Base-by-base conservation (phyloP, 2,888 invertebrate genomes). In the Campoplex nolae region DNA sequence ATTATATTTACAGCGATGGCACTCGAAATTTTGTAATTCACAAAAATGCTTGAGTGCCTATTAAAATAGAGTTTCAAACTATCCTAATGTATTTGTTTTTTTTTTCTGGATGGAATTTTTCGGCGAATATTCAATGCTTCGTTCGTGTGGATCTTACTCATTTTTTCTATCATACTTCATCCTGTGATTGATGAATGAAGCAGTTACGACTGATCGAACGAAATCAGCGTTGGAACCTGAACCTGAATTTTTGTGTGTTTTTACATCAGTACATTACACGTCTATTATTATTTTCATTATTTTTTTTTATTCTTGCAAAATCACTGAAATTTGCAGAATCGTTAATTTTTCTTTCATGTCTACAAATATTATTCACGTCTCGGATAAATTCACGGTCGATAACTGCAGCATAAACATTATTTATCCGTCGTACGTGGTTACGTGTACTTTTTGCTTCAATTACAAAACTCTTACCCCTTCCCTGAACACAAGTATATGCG, bases 21-120 rank as follows among this genome's bases (percentile, higher is more conserved):
- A 67, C 42, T 67, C 65, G 70, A 58, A 48, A 62, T 81, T 74
- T 74, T 74, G 74, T 74, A 81, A 56, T 35, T 42, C 38, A 35
- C 38, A 74, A 65, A 74, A 77, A 77, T 77, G n/a, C 65, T 35
- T 23, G 77, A 67, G 77, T 67, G 77, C 77, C 67, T 38, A 77
- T 77, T 77, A 51, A 77, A 67, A 51, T 54, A 67, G 51, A 45
- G 7, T 71, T 71, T 71, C 18, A 18, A 18, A 71, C 18, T 71
- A 71, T 71, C 18, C 51, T 32, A 13, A 32, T 23, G 48, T 51
- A 45, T 71, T 28, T 28, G 45, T 48, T 32, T 28, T 28, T 71
- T 70, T 71, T 71, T 9, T 45, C 6, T 6, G 16, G 28, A 48
- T 28, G 7, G 8, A 32, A 0, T 45, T 71, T 28, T 51, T 48